Percentiles rank a stretch among this genome's conserved stretches.
Evolutionary conservation across 1,140 invertebrate genomes (phyloP).

Genomic region (Cyclina sinensis): DNA sequence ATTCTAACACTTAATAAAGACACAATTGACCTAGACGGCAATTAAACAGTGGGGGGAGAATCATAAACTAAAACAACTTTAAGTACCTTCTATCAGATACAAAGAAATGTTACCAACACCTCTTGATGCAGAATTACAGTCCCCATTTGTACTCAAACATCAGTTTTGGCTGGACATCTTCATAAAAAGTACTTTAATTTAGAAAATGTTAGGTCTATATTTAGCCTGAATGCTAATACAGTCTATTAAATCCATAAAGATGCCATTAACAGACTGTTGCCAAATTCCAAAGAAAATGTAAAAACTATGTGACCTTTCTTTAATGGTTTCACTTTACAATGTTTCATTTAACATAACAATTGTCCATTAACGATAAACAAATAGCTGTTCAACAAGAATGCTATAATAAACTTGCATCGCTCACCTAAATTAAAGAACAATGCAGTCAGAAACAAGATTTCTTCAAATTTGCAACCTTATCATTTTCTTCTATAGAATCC

Average conservation of each 20-base stretch:
- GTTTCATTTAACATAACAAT: no score
- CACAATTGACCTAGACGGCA: conserved; percentile 37
- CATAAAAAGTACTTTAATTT: neutral
- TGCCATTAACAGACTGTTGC: conserved; percentile 24
- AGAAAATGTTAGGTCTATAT: neutral
- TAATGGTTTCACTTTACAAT: no score
- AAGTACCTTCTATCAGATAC: conserved; percentile 14
- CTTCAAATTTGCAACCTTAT: no score
- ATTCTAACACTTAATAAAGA: conserved; percentile 39
- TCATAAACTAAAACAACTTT: neutral
- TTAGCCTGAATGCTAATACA: conserved; percentile 17
- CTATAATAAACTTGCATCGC: no score
- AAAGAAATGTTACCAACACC: conserved; percentile 28
- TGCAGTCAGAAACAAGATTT: no score
- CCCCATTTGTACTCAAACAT: conserved; percentile 19
- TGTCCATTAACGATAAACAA: no score
- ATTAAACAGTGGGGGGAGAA: conserved; percentile 29
- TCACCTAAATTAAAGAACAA: no score
- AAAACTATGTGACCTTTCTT: neutral
- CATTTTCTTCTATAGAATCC: no score
- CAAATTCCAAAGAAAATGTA: conserved; percentile 24
- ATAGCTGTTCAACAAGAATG: no score
- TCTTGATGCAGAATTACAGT: neutral
- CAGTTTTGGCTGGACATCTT: neutral
- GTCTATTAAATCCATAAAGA: conserved; percentile 23